Percentiles rank a stretch among this genome's conserved stretches.
These are phyloP conservation scores for Morpho deidamia DNA, from an alignment of 2,888 invertebrate genomes.

Conservation along the genomic window DNA sequence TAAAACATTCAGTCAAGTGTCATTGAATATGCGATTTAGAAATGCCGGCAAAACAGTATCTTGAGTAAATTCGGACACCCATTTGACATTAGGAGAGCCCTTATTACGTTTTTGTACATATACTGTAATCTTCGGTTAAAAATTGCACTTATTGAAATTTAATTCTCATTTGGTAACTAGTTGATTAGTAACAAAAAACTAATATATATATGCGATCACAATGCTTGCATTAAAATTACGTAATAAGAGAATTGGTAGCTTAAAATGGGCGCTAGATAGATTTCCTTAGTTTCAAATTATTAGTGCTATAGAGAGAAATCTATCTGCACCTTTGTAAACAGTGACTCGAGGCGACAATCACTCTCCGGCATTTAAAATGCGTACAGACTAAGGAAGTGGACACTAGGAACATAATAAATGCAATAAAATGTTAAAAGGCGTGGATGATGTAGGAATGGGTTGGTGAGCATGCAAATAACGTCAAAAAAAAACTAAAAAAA, in stretches of 20 bases:
- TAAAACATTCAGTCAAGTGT: slow-evolving; percentile 18
- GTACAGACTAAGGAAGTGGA: slow-evolving; percentile 70
- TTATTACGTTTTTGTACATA: too few relatives aligned
- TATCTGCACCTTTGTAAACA: slow-evolving; percentile 28
- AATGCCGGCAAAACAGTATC: slow-evolving; percentile 24
- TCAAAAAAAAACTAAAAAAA: slow-evolving; percentile 31
- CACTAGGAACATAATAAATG: slow-evolving; percentile 48
- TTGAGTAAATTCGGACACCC: slow-evolving; percentile 38
- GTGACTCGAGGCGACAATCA: slow-evolving; percentile 52
- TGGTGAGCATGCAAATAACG: slow-evolving; percentile 20
- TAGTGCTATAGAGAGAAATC: slow-evolving; percentile 9
- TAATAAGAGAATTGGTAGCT: too few relatives aligned
- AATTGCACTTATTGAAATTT: too few relatives aligned
- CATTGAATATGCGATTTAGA: slow-evolving; percentile 43
- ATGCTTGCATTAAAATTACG: too few relatives aligned
- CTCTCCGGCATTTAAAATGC: slow-evolving; percentile 74
- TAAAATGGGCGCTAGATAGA: slow-evolving; percentile 6
- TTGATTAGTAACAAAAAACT: too few relatives aligned
- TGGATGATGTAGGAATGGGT: slow-evolving; percentile 23
- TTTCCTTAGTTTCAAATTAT: neutral
- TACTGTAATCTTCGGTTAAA: too few relatives aligned
- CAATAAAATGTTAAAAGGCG: slow-evolving; percentile 23
- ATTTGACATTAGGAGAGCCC: slow-evolving; percentile 21
- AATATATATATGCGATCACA: too few relatives aligned
- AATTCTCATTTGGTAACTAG: too few relatives aligned